phyloP scores from a whole-genome alignment of 2,888 invertebrate species.

The Tetanocera ferruginea region DNA sequence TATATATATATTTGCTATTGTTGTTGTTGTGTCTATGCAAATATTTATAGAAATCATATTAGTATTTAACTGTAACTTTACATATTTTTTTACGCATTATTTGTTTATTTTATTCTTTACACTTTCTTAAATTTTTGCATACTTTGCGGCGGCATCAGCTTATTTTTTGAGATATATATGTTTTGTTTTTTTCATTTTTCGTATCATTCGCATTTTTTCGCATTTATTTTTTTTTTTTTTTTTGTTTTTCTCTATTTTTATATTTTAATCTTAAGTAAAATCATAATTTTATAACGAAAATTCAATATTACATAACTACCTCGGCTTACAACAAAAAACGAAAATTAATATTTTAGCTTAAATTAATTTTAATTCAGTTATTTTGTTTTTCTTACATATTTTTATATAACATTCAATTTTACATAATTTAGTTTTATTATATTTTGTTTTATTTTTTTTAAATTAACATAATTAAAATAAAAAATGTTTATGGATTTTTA shows the following conservation, averaged over 20 bases:
- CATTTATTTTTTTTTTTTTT: background rate
- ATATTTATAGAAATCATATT: slow-evolving; percentile 19
- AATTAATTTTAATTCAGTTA: background rate
- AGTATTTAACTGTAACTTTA: background rate
- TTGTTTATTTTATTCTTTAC: background rate
- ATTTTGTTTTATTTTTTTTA: background rate
- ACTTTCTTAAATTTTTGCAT: slow-evolving; percentile 4
- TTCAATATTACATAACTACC: slow-evolving; percentile 23
- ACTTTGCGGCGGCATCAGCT: slow-evolving; percentile 13
- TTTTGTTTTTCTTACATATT: background rate
- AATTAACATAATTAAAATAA: no score
- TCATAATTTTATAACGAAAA: slow-evolving; percentile 24
- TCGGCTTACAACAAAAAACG: slow-evolving; percentile 46
- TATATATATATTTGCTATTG: background rate
- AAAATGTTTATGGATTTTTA: no score
- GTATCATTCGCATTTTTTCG: background rate
- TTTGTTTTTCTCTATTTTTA: background rate
- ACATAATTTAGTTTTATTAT: background rate
- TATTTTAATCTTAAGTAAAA: slow-evolving; percentile 42
- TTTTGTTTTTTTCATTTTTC: slow-evolving; percentile 33
- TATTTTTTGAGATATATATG: background rate
- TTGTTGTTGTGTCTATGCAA: background rate
- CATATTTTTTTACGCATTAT: background rate
- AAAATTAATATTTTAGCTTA: background rate
- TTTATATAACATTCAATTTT: background rate